These are phyloP conservation scores for Halictus ligatus DNA, from an alignment of 2,888 invertebrate genomes.

Conservation along the genomic window DNA sequence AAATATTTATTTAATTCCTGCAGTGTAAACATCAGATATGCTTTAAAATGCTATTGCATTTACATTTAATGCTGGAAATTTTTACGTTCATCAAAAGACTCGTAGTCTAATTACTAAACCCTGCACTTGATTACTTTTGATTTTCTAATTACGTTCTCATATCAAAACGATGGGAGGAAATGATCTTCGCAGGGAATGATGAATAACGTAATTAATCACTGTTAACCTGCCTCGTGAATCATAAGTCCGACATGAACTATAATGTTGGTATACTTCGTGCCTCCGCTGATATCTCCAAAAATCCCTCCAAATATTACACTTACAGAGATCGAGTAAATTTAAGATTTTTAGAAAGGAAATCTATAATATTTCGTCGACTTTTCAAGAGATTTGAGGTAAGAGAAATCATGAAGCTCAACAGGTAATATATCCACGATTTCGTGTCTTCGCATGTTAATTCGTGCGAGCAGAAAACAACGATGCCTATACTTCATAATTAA, in stretches of 20 bases:
- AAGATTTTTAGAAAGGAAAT: background rate
- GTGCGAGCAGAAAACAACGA: background rate
- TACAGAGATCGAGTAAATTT: background rate
- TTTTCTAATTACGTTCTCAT: background rate
- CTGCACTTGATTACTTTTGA: background rate
- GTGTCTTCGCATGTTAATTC: background rate
- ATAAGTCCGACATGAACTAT: background rate
- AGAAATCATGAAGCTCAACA: too few relatives aligned
- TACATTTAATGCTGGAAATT: background rate
- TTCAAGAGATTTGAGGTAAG: background rate
- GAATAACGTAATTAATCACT: slow-evolving; percentile 4
- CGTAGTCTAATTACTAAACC: background rate
- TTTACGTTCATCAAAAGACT: background rate
- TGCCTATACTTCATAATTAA: background rate
- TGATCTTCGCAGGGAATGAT: slow-evolving; percentile 6
- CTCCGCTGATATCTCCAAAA: background rate
- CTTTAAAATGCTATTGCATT: too few relatives aligned
- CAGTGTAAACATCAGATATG: background rate
- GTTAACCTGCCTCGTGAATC: background rate
- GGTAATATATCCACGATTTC: too few relatives aligned
- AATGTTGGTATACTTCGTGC: background rate
- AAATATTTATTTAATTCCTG: background rate
- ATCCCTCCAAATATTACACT: background rate
- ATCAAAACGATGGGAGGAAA: background rate
- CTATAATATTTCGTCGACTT: background rate